Conservation (phyloP, 2,113 vertebrate genomes). For the Sorex araneus region DNA sequence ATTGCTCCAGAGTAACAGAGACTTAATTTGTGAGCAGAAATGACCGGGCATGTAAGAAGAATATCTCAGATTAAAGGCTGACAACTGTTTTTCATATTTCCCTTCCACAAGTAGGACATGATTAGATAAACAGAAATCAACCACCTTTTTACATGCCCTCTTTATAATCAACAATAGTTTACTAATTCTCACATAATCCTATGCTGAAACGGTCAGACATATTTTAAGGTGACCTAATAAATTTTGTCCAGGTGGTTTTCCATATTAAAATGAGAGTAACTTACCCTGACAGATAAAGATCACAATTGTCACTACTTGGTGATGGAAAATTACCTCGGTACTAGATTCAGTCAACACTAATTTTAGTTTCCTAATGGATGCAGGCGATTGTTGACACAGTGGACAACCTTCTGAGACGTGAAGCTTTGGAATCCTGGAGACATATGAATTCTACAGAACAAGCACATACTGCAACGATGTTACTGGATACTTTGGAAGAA, state of each 20-base stretch:
- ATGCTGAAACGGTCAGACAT: conserved; percentile 72
- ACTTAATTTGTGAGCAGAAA: conserved; percentile 61
- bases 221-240: conserved; percentile 77
- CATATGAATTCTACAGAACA: conserved; percentile 99
- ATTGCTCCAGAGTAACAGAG: background rate
- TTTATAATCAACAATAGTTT: conserved; percentile 49
- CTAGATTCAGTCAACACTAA: conserved; percentile 84
- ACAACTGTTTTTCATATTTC: conserved; percentile 71
- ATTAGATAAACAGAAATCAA: conserved; percentile 56
- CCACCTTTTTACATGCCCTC: conserved; percentile 71
- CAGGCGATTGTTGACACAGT: conserved; percentile 99
- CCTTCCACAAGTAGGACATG: conserved; percentile 13
- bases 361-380: conserved; percentile 88
- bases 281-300: conserved; percentile 86
- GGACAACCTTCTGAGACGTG: conserved; percentile 97
- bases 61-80: conserved; percentile 74
- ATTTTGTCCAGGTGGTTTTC: conserved; percentile 76
- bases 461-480: conserved; percentile 98
- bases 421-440: conserved; percentile 98
- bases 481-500: conserved; percentile 98
- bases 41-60: conserved; percentile 54
- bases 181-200: conserved; percentile 76
- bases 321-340: conserved; percentile 75
- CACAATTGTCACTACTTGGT: conserved; percentile 83
- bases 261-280: conserved; percentile 85